Percentiles rank a stretch among this genome's conserved stretches.
Evolutionary conservation across 2,888 invertebrate genomes (phyloP).

Genomic region (Unio delphinus): DNA sequence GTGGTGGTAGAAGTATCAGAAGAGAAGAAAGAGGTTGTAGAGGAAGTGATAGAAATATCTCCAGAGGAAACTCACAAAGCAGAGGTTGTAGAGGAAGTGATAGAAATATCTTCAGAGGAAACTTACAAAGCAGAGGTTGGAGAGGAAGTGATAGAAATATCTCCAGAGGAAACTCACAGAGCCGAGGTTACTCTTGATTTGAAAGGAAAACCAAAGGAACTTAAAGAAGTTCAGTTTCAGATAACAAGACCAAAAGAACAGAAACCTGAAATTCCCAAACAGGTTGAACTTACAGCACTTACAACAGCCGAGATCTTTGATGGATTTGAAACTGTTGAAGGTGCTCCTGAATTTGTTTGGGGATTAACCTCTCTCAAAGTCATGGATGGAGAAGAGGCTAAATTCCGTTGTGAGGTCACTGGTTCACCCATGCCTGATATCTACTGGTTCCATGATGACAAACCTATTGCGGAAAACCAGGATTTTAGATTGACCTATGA

Average conservation of each 20-base stretch:
- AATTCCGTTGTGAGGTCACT: constrained; percentile 72
- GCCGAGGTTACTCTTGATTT: constrained; percentile 42
- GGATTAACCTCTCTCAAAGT: constrained; percentile 82
- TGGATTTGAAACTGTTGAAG: constrained; percentile 72
- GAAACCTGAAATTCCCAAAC: constrained; percentile 26
- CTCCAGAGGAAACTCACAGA: constrained; percentile 26
- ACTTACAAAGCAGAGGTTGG: constrained; percentile 29
- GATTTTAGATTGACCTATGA: constrained; percentile 65
- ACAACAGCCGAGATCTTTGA: constrained; percentile 44
- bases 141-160: constrained; percentile 22
- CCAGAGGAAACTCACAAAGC: constrained; percentile 41
- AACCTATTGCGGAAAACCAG: constrained; percentile 70
- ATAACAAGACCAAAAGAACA: constrained; percentile 30
- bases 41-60: constrained; percentile 19
- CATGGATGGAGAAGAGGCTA: constrained; percentile 93
- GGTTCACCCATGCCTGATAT: constrained; percentile 72
- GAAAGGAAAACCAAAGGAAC: constrained; percentile 36
- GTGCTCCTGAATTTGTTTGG: constrained; percentile 84
- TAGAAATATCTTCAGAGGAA: constrained; percentile 20
- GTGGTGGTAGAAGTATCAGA: constrained; percentile 38
- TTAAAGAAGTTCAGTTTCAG: constrained; percentile 35
- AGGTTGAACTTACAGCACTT: constrained; percentile 26
- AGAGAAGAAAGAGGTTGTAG: constrained; percentile 22
- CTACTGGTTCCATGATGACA: constrained; percentile 91
- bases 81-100: constrained; percentile 28